These are phyloP conservation scores for Hippocampus guttulatus DNA, from an alignment of 2,113 vertebrate species.

Conservation along the genomic window DNA sequence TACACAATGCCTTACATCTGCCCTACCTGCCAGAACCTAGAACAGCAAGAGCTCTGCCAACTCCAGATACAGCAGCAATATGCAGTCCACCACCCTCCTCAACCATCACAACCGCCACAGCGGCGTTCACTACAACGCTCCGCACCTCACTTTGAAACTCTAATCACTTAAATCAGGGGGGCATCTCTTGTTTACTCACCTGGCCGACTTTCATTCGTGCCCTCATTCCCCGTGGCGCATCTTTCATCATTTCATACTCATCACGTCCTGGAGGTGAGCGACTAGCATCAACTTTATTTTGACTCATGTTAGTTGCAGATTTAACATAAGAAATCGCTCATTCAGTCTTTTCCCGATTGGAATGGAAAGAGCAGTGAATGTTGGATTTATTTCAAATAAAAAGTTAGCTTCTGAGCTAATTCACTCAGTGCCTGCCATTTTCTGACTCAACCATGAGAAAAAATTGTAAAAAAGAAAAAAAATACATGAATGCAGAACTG, in stretches of 20 bases:
- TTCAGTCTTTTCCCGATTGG: too few relatives aligned
- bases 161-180: constrained; percentile 49
- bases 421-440: too few relatives aligned
- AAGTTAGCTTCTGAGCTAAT: too few relatives aligned
- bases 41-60: constrained; percentile 42
- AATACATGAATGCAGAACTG: too few relatives aligned
- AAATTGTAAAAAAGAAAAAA: too few relatives aligned
- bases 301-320: not conserved
- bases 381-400: too few relatives aligned
- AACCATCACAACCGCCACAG: not conserved
- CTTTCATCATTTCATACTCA: constrained; percentile 28
- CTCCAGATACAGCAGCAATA: constrained; percentile 13
- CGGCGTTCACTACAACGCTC: constrained; percentile 6
- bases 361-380: too few relatives aligned
- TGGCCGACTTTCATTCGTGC: constrained; percentile 16
- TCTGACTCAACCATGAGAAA: too few relatives aligned
- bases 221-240: constrained; percentile 32
- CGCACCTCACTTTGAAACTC: constrained; percentile 48
- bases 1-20: constrained; percentile 56
- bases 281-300: not conserved
- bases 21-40: constrained; percentile 63
- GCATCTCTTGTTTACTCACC: not conserved
- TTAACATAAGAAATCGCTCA: too few relatives aligned
- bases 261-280: constrained; percentile 55
- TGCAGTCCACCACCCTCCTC: constrained; percentile 18